phyloP scores from a whole-genome alignment of 1,140 invertebrate genomes.

The Neotoxoptera formosana region DNA sequence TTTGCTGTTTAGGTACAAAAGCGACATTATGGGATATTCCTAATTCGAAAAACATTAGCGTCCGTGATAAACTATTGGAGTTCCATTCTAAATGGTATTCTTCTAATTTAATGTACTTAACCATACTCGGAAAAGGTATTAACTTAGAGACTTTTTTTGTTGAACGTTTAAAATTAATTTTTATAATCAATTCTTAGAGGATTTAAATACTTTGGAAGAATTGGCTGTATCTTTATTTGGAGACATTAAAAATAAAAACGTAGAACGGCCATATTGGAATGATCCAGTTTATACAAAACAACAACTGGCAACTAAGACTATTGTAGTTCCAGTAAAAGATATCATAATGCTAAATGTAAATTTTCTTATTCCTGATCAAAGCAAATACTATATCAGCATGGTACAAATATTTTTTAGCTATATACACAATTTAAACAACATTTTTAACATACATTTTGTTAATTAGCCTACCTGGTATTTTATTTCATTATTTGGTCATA shows the following conservation, averaged over 20 bases:
- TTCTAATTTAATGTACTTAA: slow-evolving; percentile 89
- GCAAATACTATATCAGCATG: slow-evolving; percentile 80
- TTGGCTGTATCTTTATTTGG: slow-evolving; percentile 82
- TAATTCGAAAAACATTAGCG: slow-evolving; percentile 80
- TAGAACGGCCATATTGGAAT: slow-evolving; percentile 76
- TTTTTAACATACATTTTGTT: slow-evolving; percentile 57
- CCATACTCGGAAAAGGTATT: slow-evolving; percentile 87
- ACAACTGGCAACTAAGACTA: slow-evolving; percentile 72
- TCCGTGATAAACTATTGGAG: slow-evolving; percentile 84
- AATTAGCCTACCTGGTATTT: slow-evolving; percentile 85
- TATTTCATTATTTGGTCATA: slow-evolving; percentile 92
- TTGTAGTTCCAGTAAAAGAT: slow-evolving; percentile 93
- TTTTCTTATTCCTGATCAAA: slow-evolving; percentile 89
- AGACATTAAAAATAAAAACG: slow-evolving; percentile 80
- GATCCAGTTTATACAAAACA: slow-evolving; percentile 81
- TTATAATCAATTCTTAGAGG: slow-evolving; percentile 70
- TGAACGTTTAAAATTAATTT: not conserved
- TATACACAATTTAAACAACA: not conserved
- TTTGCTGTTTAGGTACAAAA: slow-evolving; percentile 71
- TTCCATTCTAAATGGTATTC: slow-evolving; percentile 95
- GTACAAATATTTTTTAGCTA: slow-evolving; percentile 69
- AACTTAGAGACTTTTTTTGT: not conserved
- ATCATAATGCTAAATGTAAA: slow-evolving; percentile 83
- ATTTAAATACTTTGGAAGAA: slow-evolving; percentile 83
- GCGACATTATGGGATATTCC: slow-evolving; percentile 83